Base-by-base conservation (phyloP, 2,797 vertebrate genomes). In the Fratercula arctica region DNA sequence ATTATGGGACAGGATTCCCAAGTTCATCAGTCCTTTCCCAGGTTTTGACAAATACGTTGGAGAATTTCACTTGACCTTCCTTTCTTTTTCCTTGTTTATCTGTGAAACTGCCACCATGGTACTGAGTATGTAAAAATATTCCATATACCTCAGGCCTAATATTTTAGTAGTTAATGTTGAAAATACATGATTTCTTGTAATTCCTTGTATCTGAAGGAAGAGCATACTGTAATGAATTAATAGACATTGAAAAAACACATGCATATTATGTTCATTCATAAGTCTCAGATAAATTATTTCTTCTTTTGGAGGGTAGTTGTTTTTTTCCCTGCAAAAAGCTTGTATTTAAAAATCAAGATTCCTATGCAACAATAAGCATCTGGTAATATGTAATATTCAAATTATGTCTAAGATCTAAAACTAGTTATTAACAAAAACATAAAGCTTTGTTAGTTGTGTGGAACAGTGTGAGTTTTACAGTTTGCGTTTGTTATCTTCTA, bases 41-140 rank as follows among this genome's bases (percentile, higher is more conserved):
- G 45, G 21, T 93, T 95, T 92, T 77, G 50, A 95, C 18, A 89
- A 92, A 77, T 50, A 43, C 1, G 1, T 53, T 43, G 25, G 33
- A 85, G 63, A 89, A 85, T 89, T 95, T 96, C 37, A 37, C 46
- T 80, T 87, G 50, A 69, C 54, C 37, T 91, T 85, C 43, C 10
- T 60, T 86, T 70, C 31, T 73, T 80, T 83, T 91, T 81, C 14
- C 11, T 88, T 91, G 24, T 79, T 95, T 76, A 23, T 56, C 51
- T 79, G 15, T 82, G 57, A 93, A 93, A 82, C 43, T 70, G 29
- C 20, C 20, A 43, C 37, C n/a, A 31, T 61, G 33, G 13, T 57
- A 77, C 11, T 41, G 18, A 68, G 13, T 48, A 35, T n/a, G 3
- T 46, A 80, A 91, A 92, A 85, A 73, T 91, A 70, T 53, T 79